A percentile compares a stretch with the other conserved stretches of the same genome.
Evolutionary conservation across 2,888 invertebrate genomes (phyloP).

Genomic region (Synergus umbraculus): DNA sequence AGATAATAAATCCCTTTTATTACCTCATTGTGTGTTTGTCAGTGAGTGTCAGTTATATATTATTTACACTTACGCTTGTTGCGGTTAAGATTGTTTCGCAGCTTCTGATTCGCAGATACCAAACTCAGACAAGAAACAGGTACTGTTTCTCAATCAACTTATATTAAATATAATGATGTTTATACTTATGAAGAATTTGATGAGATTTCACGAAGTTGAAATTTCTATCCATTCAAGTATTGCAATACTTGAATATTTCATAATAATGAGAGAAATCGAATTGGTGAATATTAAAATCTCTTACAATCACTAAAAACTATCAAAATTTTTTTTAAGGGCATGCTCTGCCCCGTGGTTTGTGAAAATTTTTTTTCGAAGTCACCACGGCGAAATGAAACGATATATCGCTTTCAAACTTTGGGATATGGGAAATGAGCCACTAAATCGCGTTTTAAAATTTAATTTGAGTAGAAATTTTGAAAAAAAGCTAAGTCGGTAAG

Average conservation of each 20-base stretch:
- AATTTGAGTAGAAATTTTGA: too few species aligned
- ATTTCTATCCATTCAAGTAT: neutral
- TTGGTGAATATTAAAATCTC: neutral
- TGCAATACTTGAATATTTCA: neutral
- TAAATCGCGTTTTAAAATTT: too few species aligned
- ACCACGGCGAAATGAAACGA: too few species aligned
- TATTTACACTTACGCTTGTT: conserved; percentile 20
- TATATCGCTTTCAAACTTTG: too few species aligned
- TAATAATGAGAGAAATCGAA: neutral
- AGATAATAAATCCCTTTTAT: conserved; percentile 17
- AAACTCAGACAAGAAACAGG: neutral
- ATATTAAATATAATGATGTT: neutral
- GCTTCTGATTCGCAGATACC: conserved; percentile 24
- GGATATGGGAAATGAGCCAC: too few species aligned
- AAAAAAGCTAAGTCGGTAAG: too few species aligned
- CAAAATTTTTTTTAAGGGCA: too few species aligned
- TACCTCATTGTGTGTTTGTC: conserved; percentile 7
- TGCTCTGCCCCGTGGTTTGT: too few species aligned
- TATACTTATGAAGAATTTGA: neutral
- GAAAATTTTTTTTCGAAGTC: too few species aligned
- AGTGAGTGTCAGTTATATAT: neutral
- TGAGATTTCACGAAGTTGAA: conserved; percentile 4
- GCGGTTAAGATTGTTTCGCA: conserved; percentile 14
- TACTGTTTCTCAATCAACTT: conserved; percentile 1
- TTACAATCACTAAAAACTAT: too few species aligned